Evolutionary conservation across 2,113 vertebrate genomes (phyloP).

Genomic region (Ameiurus melas): DNA sequence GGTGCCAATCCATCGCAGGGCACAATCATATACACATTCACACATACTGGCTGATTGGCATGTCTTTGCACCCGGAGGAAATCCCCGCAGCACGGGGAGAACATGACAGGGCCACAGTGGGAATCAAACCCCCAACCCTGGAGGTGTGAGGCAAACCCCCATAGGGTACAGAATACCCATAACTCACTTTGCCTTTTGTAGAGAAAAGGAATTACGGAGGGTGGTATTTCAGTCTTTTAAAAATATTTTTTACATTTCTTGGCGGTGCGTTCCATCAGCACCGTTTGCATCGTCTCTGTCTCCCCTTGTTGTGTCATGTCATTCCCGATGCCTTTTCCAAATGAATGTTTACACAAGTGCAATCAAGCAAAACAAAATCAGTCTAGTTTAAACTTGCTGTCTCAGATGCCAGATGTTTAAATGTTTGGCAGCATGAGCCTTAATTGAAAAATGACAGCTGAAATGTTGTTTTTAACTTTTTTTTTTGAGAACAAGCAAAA

Average conservation of each 20-base stretch:
- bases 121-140: too few relatives aligned
- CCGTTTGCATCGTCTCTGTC: not conserved
- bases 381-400: conserved; percentile 62
- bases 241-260: not conserved
- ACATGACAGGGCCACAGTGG: too few relatives aligned
- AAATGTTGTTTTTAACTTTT: conserved; percentile 45
- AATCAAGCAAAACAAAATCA: conserved; percentile 59
- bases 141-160: too few relatives aligned
- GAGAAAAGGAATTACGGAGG: not conserved
- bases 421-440: conserved; percentile 27
- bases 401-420: conserved; percentile 43
- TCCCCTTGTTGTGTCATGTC: conserved; percentile 43
- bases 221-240: not conserved
- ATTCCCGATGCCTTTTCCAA: conserved; percentile 61
- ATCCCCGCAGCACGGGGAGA: too few relatives aligned
- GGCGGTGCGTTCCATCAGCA: not conserved
- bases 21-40: too few relatives aligned
- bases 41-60: too few relatives aligned
- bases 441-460: conserved; percentile 51
- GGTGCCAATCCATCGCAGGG: too few relatives aligned
- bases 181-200: not conserved
- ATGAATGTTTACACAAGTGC: conserved; percentile 64
- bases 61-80: too few relatives aligned
- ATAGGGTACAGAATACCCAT: not conserved
- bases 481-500: conserved; percentile 2